Base-by-base conservation (phyloP, 2,797 vertebrate genomes). In the Alca torda region DNA sequence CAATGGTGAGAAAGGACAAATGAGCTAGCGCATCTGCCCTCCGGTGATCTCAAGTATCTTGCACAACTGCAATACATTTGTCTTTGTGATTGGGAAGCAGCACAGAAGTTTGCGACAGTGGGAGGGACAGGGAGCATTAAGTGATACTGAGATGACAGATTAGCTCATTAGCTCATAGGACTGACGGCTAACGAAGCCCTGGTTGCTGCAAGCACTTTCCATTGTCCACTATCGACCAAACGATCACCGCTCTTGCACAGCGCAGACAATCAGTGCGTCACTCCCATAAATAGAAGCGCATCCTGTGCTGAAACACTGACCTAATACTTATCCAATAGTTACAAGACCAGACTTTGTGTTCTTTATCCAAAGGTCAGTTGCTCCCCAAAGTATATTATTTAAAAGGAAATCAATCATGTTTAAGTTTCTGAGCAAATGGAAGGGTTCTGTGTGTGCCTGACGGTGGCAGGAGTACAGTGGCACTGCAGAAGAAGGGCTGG, bases 341-440 rank as follows among this genome's bases (percentile, higher is more conserved):
- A 30, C 57, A 88, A 84, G 45, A 87, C 18, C 53, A 84, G 70
- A n/a, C 23, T 69, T 57, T 17, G 46, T 53, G 46, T 4, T 82
- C 85, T 72, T 94, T 35, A 93, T 57, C 23, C 87, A 88, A 92
- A 97, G 79, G 95, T 83, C 75, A 95, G 86, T 51, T 89, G 75
- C 37, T 87, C 64, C 61, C 73, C 31, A 6, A 89, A 65, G 78
- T 56, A 54, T 50, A 37, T 68, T 74, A 83, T 64, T 93, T 54
- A 65, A 83, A 81, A 48, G 51, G 45, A 88, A 92, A 89, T 78
- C 48, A 78, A 84, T 54, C 15, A 15, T 23, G 14, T 56, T 87
- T 33, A 51, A 59, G 74, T 65, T 91, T 90, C 59, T n/a, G 59
- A 91, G 60, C 51, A 84, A 93, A 81, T 19, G 33, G 76, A 84